Evolutionary conservation across 2,888 invertebrate species (phyloP).

Genomic region (Halictus ligatus): DNA sequence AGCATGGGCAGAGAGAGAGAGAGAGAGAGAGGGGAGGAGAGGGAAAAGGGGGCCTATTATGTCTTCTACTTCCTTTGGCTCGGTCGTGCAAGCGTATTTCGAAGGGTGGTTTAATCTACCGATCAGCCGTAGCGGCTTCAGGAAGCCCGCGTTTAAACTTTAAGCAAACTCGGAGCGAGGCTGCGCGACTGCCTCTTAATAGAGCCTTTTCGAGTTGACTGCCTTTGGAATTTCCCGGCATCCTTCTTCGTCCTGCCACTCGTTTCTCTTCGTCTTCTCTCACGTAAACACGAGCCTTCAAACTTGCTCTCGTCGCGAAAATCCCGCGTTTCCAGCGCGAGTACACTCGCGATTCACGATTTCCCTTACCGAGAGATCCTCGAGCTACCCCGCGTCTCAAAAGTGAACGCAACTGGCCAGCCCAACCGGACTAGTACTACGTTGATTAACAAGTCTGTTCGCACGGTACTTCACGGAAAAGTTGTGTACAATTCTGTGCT

Average conservation of each 20-base stretch:
- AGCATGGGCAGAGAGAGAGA: conserved; percentile 17
- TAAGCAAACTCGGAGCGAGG: conserved; percentile 55
- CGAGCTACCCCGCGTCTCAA: background rate
- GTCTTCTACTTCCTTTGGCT: conserved; percentile 37
- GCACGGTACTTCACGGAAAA: background rate
- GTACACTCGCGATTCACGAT: background rate
- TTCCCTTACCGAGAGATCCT: background rate
- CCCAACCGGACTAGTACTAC: background rate
- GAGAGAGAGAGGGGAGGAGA: conserved; percentile 20
- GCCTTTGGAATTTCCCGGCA: conserved; percentile 54
- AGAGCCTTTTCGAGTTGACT: conserved; percentile 59
- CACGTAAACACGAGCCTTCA: background rate
- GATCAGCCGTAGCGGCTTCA: conserved; percentile 59
- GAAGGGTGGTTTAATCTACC: conserved; percentile 66
- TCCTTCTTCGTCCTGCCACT: conserved; percentile 18
- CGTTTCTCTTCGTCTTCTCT: conserved; percentile 22
- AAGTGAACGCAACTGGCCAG: background rate
- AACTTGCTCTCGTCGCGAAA: conserved; percentile 19
- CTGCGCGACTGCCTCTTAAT: conserved; percentile 64
- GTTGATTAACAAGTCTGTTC: background rate
- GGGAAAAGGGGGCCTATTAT: conserved; percentile 38
- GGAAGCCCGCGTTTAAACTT: conserved; percentile 60
- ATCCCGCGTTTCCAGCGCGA: background rate
- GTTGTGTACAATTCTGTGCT: background rate
- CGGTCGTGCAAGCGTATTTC: conserved; percentile 53